Conservation (phyloP, 2,888 invertebrate species). For the Noctua comes region DNA sequence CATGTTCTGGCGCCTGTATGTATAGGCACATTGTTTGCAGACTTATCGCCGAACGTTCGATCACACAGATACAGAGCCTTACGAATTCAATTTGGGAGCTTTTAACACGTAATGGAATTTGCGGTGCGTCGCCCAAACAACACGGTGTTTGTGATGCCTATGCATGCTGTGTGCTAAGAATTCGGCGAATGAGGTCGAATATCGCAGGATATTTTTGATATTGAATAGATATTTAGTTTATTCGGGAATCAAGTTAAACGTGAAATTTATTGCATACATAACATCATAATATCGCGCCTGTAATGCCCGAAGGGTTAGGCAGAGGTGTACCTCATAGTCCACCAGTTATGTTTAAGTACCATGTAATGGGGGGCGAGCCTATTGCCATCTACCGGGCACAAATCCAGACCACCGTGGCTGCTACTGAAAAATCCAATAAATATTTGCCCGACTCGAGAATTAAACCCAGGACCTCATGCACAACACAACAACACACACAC, state of each 20-base stretch:
- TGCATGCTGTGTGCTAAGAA: constrained; percentile 7
- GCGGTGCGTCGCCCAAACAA: constrained; percentile 60
- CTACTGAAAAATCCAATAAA: not conserved
- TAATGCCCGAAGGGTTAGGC: not conserved
- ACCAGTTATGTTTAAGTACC: not conserved
- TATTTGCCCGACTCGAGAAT: not conserved
- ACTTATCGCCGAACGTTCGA: constrained; percentile 43
- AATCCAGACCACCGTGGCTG: too few relatives aligned
- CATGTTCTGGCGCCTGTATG: not conserved
- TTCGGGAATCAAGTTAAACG: not conserved
- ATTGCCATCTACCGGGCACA: too few relatives aligned
- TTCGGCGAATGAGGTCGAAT: not conserved
- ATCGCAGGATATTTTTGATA: not conserved
- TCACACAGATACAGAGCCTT: constrained; percentile 55
- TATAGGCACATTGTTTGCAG: constrained; percentile 29
- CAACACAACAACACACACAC: too few relatives aligned
- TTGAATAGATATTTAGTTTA: not conserved
- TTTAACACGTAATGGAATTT: constrained; percentile 70
- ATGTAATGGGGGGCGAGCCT: not conserved
- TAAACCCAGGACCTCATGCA: too few relatives aligned
- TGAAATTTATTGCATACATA: not conserved
- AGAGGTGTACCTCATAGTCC: not conserved
- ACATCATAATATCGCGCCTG: not conserved
- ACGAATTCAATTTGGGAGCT: constrained; percentile 69
- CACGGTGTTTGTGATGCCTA: constrained; percentile 23